phyloP scores from a whole-genome alignment of 2,113 vertebrate genomes.

The Sakesphorus luctuosus region DNA sequence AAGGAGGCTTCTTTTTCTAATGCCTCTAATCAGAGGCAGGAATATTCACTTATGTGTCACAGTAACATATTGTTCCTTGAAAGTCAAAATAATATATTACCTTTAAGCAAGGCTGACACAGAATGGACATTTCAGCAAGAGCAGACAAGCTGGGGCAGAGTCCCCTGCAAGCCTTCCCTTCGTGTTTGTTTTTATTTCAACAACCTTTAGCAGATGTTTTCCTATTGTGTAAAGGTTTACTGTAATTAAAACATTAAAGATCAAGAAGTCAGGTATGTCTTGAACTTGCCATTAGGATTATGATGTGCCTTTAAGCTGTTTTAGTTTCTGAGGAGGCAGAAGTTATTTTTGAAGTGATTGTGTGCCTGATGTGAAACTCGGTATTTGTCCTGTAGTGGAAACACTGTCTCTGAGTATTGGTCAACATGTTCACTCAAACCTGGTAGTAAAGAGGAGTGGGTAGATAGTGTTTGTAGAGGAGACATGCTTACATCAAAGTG shows the following conservation, averaged over 20 bases:
- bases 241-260: not conserved
- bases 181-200: not conserved
- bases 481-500: not conserved
- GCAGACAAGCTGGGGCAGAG: not conserved
- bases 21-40: not conserved
- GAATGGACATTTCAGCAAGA: not conserved
- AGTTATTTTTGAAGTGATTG: not conserved
- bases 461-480: not conserved
- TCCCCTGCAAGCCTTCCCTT: not conserved
- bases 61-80: not conserved
- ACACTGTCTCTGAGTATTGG: rapidly evolving
- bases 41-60: not conserved
- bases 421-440: not conserved
- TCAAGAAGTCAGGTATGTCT: not conserved
- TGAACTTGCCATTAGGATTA: not conserved
- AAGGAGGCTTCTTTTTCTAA: not conserved
- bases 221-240: not conserved
- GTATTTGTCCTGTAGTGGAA: not conserved
- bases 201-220: not conserved
- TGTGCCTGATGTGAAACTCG: not conserved
- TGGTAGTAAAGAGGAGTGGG: rapidly evolving
- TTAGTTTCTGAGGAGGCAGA: not conserved
- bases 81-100: not conserved
- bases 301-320: not conserved
- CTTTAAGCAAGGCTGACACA: not conserved